These are phyloP conservation scores for Hydrozoanthus gracilis DNA, from an alignment of 92 coral and sea anemone species.

Conservation along the genomic window DNA sequence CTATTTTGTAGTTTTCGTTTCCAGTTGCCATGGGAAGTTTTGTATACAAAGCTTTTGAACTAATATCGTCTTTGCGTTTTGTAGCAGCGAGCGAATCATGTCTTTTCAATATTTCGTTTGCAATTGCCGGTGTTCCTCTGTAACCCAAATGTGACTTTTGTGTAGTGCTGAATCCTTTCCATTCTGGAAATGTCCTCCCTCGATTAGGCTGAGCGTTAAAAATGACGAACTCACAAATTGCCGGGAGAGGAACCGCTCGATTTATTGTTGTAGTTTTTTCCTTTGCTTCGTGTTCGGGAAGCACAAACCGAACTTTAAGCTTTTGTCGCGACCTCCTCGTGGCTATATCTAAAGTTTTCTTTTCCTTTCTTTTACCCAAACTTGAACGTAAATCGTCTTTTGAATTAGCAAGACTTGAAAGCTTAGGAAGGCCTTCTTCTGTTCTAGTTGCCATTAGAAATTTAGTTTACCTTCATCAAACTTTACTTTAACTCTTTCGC, in stretches of 20 bases:
- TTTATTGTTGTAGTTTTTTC: slow-evolving; percentile 32
- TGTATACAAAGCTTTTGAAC: neutral
- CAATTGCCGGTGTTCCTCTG: neutral
- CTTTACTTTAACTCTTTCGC: neutral
- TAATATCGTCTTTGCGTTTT: neutral
- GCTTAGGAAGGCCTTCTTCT: neutral
- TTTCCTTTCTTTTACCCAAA: slow-evolving; percentile 17
- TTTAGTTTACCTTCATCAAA: too few relatives aligned
- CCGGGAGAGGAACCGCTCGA: slow-evolving; percentile 63
- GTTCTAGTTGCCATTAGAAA: slow-evolving; percentile 6
- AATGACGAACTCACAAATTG: slow-evolving; percentile 83
- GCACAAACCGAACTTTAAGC: slow-evolving; percentile 57
- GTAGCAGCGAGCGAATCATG: neutral
- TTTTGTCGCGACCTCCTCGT: neutral
- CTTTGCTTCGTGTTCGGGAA: slow-evolving; percentile 60
- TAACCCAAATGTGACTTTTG: slow-evolving; percentile 13
- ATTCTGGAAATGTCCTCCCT: neutral
- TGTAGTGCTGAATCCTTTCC: neutral
- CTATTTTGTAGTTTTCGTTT: neutral
- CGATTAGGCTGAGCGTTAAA: slow-evolving; percentile 50
- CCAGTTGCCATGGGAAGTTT: slow-evolving; percentile 6
- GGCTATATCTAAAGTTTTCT: slow-evolving; percentile 6
- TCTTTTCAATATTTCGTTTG: slow-evolving; percentile 3
- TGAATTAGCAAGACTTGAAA: slow-evolving; percentile 15
- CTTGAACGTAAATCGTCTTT: slow-evolving; percentile 4